Conservation (phyloP, 1,140 invertebrate genomes). For the Asobara japonica region DNA sequence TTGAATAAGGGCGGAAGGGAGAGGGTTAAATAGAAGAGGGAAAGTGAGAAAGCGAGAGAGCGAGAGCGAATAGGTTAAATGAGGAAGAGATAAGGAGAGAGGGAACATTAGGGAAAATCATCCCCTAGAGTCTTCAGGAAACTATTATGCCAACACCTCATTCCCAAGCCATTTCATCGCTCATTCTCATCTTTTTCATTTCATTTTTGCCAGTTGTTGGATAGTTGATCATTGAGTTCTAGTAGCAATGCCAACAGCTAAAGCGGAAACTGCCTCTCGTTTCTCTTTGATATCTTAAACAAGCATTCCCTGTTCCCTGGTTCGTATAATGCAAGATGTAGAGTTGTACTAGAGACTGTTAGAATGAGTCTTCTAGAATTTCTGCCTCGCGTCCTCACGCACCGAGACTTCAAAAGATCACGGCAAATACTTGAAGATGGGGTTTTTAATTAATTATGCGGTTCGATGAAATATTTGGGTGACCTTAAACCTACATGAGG, state of each 20-base stretch:
- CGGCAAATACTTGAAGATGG: neutral
- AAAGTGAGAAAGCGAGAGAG: slow-evolving; percentile 5
- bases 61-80: slow-evolving; percentile 35
- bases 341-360: slow-evolving; percentile 25
- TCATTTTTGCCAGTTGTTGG: neutral
- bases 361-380: neutral
- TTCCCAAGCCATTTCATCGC: neutral
- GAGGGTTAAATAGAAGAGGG: neutral
- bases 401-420: neutral
- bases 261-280: neutral
- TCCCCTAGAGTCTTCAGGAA: slow-evolving; percentile 42
- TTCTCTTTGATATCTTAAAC: slow-evolving; percentile 15
- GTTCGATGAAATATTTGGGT: no score
- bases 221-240: slow-evolving; percentile 13
- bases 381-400: neutral
- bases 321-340: slow-evolving; percentile 14
- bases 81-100: slow-evolving; percentile 40
- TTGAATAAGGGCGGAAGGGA: no score
- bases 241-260: neutral
- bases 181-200: neutral
- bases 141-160: slow-evolving; percentile 50
- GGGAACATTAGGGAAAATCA: slow-evolving; percentile 53
- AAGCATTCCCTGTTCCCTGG: neutral
- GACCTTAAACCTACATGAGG: no score
- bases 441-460: no score